Evolutionary conservation across 2,113 vertebrate genomes (phyloP).

Genomic region (Rhineura floridana): DNA sequence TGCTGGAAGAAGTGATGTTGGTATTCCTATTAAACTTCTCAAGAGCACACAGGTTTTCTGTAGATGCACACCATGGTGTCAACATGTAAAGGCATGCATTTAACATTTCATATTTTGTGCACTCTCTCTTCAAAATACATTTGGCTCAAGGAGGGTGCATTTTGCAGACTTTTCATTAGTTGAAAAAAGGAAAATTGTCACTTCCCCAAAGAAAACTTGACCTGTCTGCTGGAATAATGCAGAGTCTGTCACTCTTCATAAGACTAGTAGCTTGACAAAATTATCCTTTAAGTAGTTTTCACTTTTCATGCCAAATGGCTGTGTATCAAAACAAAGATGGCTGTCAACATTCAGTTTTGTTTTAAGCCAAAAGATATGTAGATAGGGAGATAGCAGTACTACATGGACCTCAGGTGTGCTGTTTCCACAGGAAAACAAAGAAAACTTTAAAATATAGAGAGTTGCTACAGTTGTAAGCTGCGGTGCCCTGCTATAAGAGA

Average conservation of each 20-base stretch:
- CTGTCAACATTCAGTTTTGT: neutral
- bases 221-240: conserved; percentile 25
- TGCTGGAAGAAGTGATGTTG: neutral
- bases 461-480: neutral
- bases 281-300: neutral
- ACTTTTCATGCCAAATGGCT: conserved; percentile 1
- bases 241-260: neutral
- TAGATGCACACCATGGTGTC: accelerated
- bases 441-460: neutral
- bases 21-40: neutral
- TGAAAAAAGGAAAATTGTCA: conserved; percentile 17
- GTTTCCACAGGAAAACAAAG: neutral
- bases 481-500: neutral
- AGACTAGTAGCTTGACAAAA: conserved; percentile 3
- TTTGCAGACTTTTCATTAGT: neutral
- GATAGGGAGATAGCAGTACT: neutral
- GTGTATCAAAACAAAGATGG: conserved; percentile 9
- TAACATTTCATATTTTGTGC: neutral
- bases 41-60: accelerated
- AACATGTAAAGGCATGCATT: neutral
- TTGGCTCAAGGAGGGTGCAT: neutral
- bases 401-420: neutral
- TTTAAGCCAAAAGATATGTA: conserved; percentile 4
- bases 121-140: neutral
- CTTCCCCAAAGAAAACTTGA: conserved; percentile 23